These are phyloP conservation scores for Oncopodura yosiiana DNA, from an alignment of 1,140 invertebrate species.

Conservation along the genomic window DNA sequence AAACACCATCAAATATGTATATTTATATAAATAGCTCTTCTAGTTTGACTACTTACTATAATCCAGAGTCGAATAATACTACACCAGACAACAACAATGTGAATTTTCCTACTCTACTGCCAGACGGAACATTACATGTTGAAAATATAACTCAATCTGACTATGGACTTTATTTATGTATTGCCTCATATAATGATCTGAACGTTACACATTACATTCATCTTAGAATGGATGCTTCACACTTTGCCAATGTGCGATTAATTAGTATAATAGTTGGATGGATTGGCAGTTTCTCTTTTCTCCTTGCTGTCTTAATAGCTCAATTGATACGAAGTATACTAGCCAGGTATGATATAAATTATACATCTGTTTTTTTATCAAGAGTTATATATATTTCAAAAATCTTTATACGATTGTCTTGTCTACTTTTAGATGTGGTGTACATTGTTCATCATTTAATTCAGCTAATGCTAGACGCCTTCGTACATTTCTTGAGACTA, in stretches of 20 bases:
- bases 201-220: constrained; percentile 62
- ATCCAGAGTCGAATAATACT: not conserved
- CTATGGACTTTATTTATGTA: constrained; percentile 78
- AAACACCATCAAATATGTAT: constrained; percentile 56
- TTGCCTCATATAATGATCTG: constrained; percentile 68
- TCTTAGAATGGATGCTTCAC: constrained; percentile 67
- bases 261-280: constrained; percentile 71
- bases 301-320: constrained; percentile 62
- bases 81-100: not conserved
- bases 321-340: constrained; percentile 63
- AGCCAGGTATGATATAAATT: constrained; percentile 50
- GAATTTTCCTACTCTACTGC: constrained; percentile 41
- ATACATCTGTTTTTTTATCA: not conserved
- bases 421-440: constrained; percentile 37
- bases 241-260: constrained; percentile 69
- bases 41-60: not conserved
- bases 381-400: not conserved
- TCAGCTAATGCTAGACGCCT: constrained; percentile 24
- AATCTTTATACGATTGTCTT: not conserved
- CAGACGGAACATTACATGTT: constrained; percentile 60
- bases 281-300: constrained; percentile 63
- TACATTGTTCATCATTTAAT: constrained; percentile 16
- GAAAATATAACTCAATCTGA: constrained; percentile 57
- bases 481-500: constrained; percentile 61
- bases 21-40: not conserved